A percentile compares a stretch with the other conserved stretches of the same genome.
These are phyloP conservation scores for Leptinotarsa peninsularis DNA, from an alignment of 2,888 invertebrate genomes.

Conservation along the genomic window DNA sequence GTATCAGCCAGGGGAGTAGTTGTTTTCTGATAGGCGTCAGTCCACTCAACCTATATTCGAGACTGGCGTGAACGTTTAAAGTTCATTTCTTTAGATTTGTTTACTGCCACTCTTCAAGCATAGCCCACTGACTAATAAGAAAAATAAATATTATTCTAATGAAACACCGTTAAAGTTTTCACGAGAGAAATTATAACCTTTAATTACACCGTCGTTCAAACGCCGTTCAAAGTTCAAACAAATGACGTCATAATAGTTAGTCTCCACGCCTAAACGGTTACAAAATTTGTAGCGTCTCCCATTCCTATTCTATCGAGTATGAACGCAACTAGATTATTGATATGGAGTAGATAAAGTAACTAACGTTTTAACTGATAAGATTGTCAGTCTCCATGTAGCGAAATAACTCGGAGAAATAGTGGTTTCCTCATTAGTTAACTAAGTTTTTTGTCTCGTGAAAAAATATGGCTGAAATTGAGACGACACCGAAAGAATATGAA, in stretches of 20 bases:
- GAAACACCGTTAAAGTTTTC: background rate
- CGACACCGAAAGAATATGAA: slow-evolving; percentile 47
- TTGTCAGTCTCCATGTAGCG: slow-evolving; percentile 9
- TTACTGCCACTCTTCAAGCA: too few species aligned
- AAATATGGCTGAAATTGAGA: slow-evolving; percentile 43
- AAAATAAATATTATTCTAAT: background rate
- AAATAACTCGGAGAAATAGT: background rate
- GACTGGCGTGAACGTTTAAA: too few species aligned
- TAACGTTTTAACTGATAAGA: slow-evolving; percentile 12
- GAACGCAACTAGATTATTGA: background rate
- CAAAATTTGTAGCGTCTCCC: background rate
- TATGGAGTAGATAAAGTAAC: background rate
- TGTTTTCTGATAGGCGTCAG: too few species aligned
- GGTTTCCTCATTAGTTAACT: background rate
- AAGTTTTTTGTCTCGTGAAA: slow-evolving; percentile 9
- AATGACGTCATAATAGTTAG: background rate
- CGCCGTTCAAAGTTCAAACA: background rate
- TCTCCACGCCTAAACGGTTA: background rate
- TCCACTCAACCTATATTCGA: too few species aligned
- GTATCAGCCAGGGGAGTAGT: too few species aligned
- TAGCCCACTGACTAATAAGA: too few species aligned
- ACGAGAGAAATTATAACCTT: background rate
- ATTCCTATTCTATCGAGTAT: background rate
- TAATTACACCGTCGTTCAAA: background rate
- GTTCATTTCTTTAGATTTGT: too few species aligned